These are phyloP conservation scores for Chrysotoxum bicinctum DNA, from an alignment of 2,888 invertebrate genomes.

Conservation along the genomic window DNA sequence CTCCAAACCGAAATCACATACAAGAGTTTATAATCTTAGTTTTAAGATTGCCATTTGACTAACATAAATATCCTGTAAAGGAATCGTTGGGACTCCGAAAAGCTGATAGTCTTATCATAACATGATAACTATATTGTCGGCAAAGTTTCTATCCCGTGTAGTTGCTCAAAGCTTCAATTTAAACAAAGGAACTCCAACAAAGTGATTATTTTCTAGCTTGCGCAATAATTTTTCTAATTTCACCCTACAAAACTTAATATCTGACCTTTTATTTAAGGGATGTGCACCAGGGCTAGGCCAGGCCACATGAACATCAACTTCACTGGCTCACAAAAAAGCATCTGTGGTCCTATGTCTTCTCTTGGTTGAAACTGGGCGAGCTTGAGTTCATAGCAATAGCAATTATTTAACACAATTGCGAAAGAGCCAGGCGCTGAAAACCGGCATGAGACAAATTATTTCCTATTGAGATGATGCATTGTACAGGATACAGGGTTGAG, in stretches of 20 bases:
- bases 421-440: constrained; percentile 15
- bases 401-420: constrained; percentile 58
- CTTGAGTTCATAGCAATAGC: constrained; percentile 21
- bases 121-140: no score
- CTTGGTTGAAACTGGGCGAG: neutral
- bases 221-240: neutral
- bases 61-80: no score
- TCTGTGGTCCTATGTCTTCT: constrained; percentile 3
- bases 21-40: no score
- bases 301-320: neutral
- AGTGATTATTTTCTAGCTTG: constrained; percentile 26
- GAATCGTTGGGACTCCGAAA: no score
- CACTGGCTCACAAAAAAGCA: neutral
- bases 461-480: constrained; percentile 72
- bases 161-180: neutral
- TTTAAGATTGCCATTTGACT: no score
- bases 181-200: constrained; percentile 13
- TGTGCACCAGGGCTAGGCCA: neutral
- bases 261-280: constrained; percentile 2
- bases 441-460: constrained; percentile 66
- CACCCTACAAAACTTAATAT: constrained; percentile 1
- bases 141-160: no score
- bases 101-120: no score
- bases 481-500: constrained; percentile 50
- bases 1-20: no score